These are phyloP conservation scores for Dipodomys merriami DNA, from an alignment of 2,113 vertebrate species.

Conservation along the genomic window DNA sequence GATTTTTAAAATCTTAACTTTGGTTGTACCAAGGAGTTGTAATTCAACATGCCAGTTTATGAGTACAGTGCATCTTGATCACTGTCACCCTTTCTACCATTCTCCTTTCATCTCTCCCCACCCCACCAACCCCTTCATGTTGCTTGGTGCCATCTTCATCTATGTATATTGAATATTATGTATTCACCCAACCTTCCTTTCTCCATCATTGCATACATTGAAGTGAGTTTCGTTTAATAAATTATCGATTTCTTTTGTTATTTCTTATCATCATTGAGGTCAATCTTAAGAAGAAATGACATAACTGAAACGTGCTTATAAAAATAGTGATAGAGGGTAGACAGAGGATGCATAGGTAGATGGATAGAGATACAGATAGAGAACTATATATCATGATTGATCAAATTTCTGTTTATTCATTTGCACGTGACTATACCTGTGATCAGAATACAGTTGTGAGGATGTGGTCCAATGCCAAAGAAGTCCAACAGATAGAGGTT, in stretches of 20 bases:
- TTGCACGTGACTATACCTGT: not conserved
- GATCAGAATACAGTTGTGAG: not conserved
- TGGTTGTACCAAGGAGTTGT: no score
- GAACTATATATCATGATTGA: no score
- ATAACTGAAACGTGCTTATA: not conserved
- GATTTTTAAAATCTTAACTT: not conserved
- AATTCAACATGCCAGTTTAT: no score
- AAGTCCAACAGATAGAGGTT: not conserved
- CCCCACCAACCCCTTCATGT: no score
- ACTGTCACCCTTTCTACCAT: no score
- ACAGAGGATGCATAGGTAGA: no score
- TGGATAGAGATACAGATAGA: no score
- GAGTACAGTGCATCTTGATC: no score
- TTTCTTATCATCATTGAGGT: constrained; percentile 4
- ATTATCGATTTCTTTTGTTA: not conserved
- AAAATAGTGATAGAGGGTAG: not conserved
- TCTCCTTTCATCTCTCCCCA: no score
- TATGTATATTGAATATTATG: no score
- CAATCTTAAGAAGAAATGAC: not conserved
- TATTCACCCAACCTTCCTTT: no score
- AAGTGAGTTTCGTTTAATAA: constrained; percentile 1
- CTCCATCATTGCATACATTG: not conserved
- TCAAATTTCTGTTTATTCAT: not conserved
- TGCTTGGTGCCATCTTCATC: no score
- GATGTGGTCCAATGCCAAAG: not conserved